Evolutionary conservation across 2,888 invertebrate species (phyloP), one percentile per base, ranked within the genome.

Genomic region (Marronus borbonicus): DNA sequence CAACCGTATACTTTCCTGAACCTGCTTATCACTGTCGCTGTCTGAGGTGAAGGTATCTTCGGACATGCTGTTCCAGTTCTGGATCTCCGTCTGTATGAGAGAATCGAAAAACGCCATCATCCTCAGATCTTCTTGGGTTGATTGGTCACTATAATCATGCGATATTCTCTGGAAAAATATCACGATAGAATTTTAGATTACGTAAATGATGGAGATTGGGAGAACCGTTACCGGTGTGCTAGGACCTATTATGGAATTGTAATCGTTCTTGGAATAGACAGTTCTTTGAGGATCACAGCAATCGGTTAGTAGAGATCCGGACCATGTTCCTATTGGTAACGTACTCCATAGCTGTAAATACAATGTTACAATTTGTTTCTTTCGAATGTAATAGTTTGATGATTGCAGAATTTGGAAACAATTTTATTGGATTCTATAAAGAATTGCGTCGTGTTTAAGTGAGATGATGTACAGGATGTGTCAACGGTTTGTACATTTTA

Each of bases 41-140:
- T 87, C 87, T 4, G 85, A 85, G 20, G 83, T 83, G 55, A 84
- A 82, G 1, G 84, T 82, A 39, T 83, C 84, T 49, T 87, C 87
- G 17, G 86, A 84, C 55, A 84, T 83, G 10, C 87, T 86, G 76
- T 87, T 85, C 90, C 94, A 95, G 2, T 93, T 93, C 89, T 97
- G 97, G 80, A 97, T 92, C 87, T 97, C 97, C 60, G 97, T 92
- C 87, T 97, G 97, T 39, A 98, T 96, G 28, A 98, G 89, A 12
- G 96, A 95, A 89, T 98, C 98, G 86, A 98, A 98, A 90, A 98
- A 98, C 44, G 98, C 98, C 94, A 98, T 95, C 98, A 98, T 98
- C 75, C 96, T 92, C 0, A 96, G 94, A 88, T 98, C 98, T 88
- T 98, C 98, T 75, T 93, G 92, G 0, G 94, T 96, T 8, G 96